A percentile compares a stretch with the other conserved stretches of the same genome.
phyloP scores from a whole-genome alignment of 2,888 invertebrate genomes.

The Agrotis puta region DNA sequence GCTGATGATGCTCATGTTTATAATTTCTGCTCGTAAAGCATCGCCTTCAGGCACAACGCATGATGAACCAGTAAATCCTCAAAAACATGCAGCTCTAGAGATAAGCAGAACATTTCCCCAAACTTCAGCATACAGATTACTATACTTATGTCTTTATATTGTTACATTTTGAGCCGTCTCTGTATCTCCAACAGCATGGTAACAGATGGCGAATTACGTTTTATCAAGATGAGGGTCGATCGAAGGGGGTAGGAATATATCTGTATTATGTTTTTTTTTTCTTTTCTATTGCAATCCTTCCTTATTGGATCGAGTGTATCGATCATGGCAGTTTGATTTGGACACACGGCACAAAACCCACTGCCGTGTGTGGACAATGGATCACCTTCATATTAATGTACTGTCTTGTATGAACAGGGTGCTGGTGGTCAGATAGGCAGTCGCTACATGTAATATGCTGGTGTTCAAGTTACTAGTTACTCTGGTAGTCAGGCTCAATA shows the following conservation, averaged over 20 bases:
- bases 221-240: conserved; percentile 62
- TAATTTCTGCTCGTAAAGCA: not conserved
- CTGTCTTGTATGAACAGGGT: too few species aligned
- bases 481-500: too few species aligned
- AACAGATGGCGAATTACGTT: conserved; percentile 62
- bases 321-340: conserved; percentile 38
- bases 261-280: conserved; percentile 32
- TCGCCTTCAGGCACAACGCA: not conserved
- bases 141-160: conserved; percentile 23
- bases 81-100: conserved; percentile 22
- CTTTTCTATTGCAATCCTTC: conserved; percentile 54
- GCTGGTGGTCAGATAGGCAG: too few species aligned
- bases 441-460: too few species aligned
- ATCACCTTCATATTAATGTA: not conserved
- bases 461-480: too few species aligned
- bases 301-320: conserved; percentile 42
- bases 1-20: not conserved
- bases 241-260: conserved; percentile 41
- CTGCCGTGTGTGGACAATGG: not conserved
- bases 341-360: not conserved
- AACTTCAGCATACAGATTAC: conserved; percentile 54
- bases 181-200: conserved; percentile 51
- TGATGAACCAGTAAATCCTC: conserved; percentile 9
- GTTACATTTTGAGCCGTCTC: conserved; percentile 40
- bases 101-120: conserved; percentile 44